Evolutionary conservation across 2,113 vertebrate genomes (phyloP), one percentile per base, ranked within the genome.

Genomic region (Rhea pennata): DNA sequence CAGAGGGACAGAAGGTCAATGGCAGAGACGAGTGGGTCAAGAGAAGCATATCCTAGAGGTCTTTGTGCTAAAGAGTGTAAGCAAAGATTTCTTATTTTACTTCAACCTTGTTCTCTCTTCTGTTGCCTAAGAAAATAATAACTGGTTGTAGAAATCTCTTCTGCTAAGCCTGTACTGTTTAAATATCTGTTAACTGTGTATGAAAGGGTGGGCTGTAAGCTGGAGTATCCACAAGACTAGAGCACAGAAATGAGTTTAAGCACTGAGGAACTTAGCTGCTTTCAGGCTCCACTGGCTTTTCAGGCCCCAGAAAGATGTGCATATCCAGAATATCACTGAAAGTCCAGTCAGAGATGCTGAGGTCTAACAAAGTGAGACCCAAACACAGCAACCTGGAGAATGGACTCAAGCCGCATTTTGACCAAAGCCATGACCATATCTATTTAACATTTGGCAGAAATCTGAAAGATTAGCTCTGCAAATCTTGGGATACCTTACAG

Each of bases 71-170:
- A 59, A 59, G 56, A 19, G 26, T 19, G 29, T 59, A 59, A 33
- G 56, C 16, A 19, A 59, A 59, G 56, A 59, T 59, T 33, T 59
- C 56, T 33, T 33, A 59, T 33, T 59, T 59, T 59, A 59, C 56
- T 19, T 33, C 56, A 59, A 31, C 10, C 56, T 59, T 59, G 56
- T 31, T 59, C 56, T 59, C 56, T 59, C 16, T 59, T 59, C 56
- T 5, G 15, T 26, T 79, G 74, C 74, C 73, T 83, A 76, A 76
- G 75, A 93, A 92, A 95, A 91, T 61, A 92, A 64, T 20, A 92
- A 46, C 12, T 50, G 67, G 87, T 91, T 91, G 74, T 1, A 0
- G 81, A 90, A 92, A 91, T 23, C 58, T 92, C 74, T 91, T 76
- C 74, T 1, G 0, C 39, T 75, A 69, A 91, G 84, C 51, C 62